Evolutionary conservation across 2,888 invertebrate genomes (phyloP), one percentile per base, ranked within the genome.

Genomic region (Tineola bisselliella): DNA sequence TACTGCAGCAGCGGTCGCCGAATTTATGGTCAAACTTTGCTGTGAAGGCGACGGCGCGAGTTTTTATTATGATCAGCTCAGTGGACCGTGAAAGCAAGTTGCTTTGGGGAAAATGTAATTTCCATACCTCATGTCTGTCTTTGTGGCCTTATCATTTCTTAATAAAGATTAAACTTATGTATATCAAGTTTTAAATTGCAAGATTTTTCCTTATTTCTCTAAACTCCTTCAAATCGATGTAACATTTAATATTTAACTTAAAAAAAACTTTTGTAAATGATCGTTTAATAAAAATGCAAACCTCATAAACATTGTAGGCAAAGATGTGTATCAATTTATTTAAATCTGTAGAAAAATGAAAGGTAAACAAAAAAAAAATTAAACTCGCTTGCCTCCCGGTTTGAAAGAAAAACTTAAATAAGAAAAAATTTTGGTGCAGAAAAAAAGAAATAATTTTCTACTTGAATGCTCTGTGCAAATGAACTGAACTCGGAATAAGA

Each of bases 1-100:
- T 79, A 80, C 61, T 59, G 63, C 63, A 62, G 76, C 70, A 70
- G 68, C 75, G 81, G 75, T 84, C 81, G 80, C 73, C 72, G 80
- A 87, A 88, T 88, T 88, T 88, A 88, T 88, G 88, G 88, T 88
- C 87, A 87, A 88, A 88, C 83, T 88, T 88, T 77, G 70, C 77
- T 70, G 77, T 69, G 77, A 74, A 84, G 81, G 87, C 86, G 87
- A 84, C 84, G 84, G 84, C 80, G 81, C 81, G 84, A 77, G 82
- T 87, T 88, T 88, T 88, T 88, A 88, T 88, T 87, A 88, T 87
- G 87, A 87, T 87, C 87, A 87, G 80, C 73, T 70, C 88, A 88
- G 86, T 88, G 88, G 88, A 84, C 87, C 81, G 87, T 86, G 87
- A 88, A 87, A 87, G 84, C 83, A 84, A 84, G 83, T 79, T 79